Evolutionary conservation across 92 coral and sea anemone genomes (phyloP).

Genomic region (Actinernus sp.): DNA sequence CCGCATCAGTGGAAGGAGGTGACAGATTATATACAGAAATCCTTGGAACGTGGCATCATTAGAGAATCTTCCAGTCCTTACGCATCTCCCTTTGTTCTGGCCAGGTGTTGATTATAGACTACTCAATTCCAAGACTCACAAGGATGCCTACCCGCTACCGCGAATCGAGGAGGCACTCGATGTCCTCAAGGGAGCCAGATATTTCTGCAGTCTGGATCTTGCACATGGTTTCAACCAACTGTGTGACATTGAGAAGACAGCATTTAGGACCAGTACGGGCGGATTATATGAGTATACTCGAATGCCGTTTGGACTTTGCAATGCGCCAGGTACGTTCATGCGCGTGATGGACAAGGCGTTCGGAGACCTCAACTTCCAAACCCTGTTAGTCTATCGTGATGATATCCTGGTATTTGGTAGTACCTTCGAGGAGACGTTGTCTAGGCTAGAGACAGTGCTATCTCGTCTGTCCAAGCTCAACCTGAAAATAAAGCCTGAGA

Average conservation of each 20-base stretch:
- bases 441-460: conserved; percentile 48
- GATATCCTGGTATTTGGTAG: conserved; percentile 64
- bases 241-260: conserved; percentile 45
- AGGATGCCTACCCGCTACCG: too few relatives aligned
- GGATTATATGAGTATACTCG: conserved; percentile 32
- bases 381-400: conserved; percentile 59
- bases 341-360: conserved; percentile 77
- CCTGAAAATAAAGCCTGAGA: conserved; percentile 45
- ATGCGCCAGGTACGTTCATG: conserved; percentile 63
- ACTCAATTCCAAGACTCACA: too few relatives aligned
- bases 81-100: too few relatives aligned
- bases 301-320: conserved; percentile 59
- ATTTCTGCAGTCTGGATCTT: conserved; percentile 58
- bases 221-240: conserved; percentile 69
- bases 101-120: too few relatives aligned
- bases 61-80: too few relatives aligned
- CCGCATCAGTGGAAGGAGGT: too few relatives aligned
- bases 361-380: conserved; percentile 68
- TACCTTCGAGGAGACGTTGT: conserved; percentile 59
- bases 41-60: too few relatives aligned
- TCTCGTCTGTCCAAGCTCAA: conserved; percentile 47
- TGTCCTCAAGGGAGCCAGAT: conserved; percentile 51
- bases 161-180: too few relatives aligned
- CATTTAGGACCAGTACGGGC: conserved; percentile 55
- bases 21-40: too few relatives aligned